Conservation (phyloP, 2,113 vertebrate genomes). For the Raja brachyura region DNA sequence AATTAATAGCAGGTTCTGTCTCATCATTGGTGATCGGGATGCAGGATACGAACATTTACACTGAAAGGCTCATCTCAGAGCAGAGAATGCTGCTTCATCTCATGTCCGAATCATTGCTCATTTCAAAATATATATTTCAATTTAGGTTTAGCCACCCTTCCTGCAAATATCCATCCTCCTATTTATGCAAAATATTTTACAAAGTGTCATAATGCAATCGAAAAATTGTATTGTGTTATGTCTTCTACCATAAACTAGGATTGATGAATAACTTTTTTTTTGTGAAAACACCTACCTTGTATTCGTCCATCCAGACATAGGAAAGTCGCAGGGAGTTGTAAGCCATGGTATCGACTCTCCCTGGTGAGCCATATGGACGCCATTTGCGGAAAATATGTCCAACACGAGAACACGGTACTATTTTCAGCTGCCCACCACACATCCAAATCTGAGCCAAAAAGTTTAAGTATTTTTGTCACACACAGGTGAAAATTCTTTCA, state of each 20-base stretch:
- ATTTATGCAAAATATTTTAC: neutral
- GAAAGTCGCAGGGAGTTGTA: slow-evolving; percentile 38
- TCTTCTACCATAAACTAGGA: neutral
- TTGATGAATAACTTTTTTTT: neutral
- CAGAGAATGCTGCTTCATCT: neutral
- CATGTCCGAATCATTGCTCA: neutral
- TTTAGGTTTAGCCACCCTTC: neutral
- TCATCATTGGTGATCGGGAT: neutral
- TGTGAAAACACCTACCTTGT: slow-evolving; percentile 19
- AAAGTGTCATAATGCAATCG: no score
- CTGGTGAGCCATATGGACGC: slow-evolving; percentile 34
- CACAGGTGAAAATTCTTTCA: neutral
- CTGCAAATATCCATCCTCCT: neutral
- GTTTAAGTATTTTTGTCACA: neutral
- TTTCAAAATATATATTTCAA: neutral
- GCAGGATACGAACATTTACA: neutral
- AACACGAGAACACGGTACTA: slow-evolving; percentile 37
- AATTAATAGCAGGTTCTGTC: neutral
- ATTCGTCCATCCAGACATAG: slow-evolving; percentile 38
- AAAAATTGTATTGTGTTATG: neutral
- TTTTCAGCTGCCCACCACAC: slow-evolving; percentile 38
- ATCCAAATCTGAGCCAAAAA: slow-evolving; percentile 38
- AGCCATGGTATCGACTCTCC: slow-evolving; percentile 30
- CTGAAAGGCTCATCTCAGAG: neutral
- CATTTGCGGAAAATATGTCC: slow-evolving; percentile 39